phyloP scores from a whole-genome alignment of 2,797 vertebrate genomes.

The Lophura swinhoii region DNA sequence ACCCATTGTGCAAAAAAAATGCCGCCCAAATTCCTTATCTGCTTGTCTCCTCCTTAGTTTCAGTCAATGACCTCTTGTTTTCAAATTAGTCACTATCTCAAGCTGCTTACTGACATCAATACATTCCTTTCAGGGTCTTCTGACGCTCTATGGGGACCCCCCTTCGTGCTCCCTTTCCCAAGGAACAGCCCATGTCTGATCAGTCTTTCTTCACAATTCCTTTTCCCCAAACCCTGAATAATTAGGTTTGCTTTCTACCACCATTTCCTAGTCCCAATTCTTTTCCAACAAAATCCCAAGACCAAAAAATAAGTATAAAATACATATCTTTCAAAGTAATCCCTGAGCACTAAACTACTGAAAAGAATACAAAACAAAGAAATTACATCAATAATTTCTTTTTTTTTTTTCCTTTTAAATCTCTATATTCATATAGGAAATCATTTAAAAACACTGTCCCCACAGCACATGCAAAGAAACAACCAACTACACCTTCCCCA shows the following conservation, averaged over 20 bases:
- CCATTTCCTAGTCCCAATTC: not conserved
- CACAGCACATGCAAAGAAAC: not conserved
- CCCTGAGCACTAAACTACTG: not conserved
- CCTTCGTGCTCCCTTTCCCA: conserved; percentile 41
- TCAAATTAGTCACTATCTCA: conserved; percentile 75
- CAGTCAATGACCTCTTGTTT: conserved; percentile 75
- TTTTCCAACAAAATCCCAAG: conserved; percentile 13
- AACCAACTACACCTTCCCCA: not conserved
- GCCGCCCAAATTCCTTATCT: conserved; percentile 49
- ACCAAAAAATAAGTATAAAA: not conserved
- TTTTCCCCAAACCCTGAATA: conserved; percentile 57
- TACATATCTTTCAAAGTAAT: not conserved
- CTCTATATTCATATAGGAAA: not conserved
- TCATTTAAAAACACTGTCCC: not conserved
- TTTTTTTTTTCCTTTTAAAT: not conserved
- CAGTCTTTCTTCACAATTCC: conserved; percentile 67
- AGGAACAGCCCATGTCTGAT: conserved; percentile 59
- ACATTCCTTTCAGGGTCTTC: conserved; percentile 66
- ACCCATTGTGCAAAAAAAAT: conserved; percentile 42
- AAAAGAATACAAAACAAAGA: not conserved
- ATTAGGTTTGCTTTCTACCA: conserved; percentile 57
- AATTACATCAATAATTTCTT: not conserved
- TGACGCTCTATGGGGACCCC: conserved; percentile 17
- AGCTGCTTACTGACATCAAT: conserved; percentile 73
- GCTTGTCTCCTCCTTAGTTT: conserved; percentile 54